A percentile compares a stretch with the other conserved stretches of the same genome.
phyloP scores from a whole-genome alignment of 2,113 vertebrate genomes.

The Psammodynastes pulverulentus region DNA sequence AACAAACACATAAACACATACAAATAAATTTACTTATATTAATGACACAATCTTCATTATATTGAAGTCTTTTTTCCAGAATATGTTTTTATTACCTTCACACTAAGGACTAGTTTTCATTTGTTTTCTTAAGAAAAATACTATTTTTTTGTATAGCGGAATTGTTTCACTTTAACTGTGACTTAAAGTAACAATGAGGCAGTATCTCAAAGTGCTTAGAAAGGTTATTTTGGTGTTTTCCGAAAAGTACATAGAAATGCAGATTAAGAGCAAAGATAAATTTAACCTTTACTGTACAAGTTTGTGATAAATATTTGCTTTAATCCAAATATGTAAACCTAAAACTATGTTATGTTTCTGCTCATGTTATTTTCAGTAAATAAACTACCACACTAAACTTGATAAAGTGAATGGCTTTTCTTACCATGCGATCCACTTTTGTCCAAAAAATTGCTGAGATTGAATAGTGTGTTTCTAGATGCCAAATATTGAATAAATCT shows the following conservation, averaged over 20 bases:
- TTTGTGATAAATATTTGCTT: background rate
- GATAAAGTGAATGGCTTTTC: conserved; percentile 56
- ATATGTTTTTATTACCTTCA: background rate
- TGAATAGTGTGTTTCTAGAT: conserved; percentile 98
- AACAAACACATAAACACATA: background rate
- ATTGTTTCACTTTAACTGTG: background rate
- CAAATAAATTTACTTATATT: background rate
- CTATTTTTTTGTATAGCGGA: background rate
- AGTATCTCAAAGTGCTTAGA: background rate
- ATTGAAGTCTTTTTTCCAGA: background rate
- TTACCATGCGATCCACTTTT: conserved; percentile 98
- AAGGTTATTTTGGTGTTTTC: no score
- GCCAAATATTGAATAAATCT: conserved; percentile 99
- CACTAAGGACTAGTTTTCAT: background rate
- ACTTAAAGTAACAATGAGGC: background rate
- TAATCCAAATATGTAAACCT: background rate
- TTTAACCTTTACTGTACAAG: background rate
- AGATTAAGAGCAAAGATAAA: background rate
- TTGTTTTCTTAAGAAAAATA: background rate
- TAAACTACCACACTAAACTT: background rate
- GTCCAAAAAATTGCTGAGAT: conserved; percentile 99
- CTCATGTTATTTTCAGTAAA: background rate
- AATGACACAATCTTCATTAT: background rate
- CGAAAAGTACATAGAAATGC: background rate
- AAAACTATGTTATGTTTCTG: background rate